Evolutionary conservation across 1,140 invertebrate genomes (phyloP), one percentile per base, ranked within the genome.

Genomic region (Leptoteleia sp.): DNA sequence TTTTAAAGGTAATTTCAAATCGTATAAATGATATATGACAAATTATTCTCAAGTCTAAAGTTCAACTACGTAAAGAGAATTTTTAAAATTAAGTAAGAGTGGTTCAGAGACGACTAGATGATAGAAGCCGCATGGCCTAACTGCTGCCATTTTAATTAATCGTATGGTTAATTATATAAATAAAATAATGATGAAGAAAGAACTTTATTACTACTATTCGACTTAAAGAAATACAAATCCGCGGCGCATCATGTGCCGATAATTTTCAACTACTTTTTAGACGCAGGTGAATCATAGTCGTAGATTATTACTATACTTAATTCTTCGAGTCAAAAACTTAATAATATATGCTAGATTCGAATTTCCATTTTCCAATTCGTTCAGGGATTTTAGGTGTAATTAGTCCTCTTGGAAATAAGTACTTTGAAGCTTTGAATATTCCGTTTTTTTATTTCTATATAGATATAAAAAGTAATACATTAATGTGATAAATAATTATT

Each of bases 101-200:
- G 82, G 84, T 83, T 87, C 82, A 83, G 84, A 87, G 82, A 86
- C 59, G 86, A 88, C 76, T 88, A 88, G 84, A 82, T 82, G 75
- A 88, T 88, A 89, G 87, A 81, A 87, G 88, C 86, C 86, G 86
- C 85, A 89, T 89, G 88, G 88, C 88, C 88, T 89, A 89, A 89
- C 79, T 88, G 88, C 88, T 89, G 86, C 88, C 87, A 88, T 85
- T 88, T 88, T 84, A 76, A 88, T 82, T 87, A 87, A 85, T 85
- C 86, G 79, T 81, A 83, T 82, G 81, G 84, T 85, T 87, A 87
- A 87, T 85, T 83, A 83, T 83, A 87, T 59, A 54, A 62, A 72
- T 52, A 25, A 62, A 73, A 64, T 68, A 70, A 57, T 61, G 35
- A 68, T 25, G 38, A 76, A 55, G 25, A 47, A 75, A 71, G 31